phyloP scores from a whole-genome alignment of 1,140 invertebrate species.

The Penaeus vannamei region DNA sequence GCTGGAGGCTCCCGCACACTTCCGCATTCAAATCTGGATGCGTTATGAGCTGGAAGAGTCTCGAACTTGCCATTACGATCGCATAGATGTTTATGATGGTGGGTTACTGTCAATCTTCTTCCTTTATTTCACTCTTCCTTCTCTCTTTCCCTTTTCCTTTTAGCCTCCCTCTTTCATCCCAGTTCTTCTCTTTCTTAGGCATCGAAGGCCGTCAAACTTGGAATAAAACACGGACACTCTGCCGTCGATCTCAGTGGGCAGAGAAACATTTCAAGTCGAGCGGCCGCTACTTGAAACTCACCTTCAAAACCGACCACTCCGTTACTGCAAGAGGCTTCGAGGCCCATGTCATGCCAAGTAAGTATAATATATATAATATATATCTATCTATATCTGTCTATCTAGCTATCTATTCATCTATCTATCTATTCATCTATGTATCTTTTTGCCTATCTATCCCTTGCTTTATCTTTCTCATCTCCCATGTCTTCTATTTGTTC shows the following conservation, averaged over 20 bases:
- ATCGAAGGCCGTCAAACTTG: conserved; percentile 48
- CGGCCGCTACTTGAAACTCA: conserved; percentile 39
- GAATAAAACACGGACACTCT: conserved; percentile 50
- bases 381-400: no score
- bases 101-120: not conserved
- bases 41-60: conserved; percentile 50
- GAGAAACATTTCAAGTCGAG: not conserved
- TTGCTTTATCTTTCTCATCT: no score
- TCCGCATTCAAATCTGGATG: conserved; percentile 36
- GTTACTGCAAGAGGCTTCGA: not conserved
- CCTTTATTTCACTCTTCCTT: no score
- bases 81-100: conserved; percentile 61
- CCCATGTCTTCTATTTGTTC: no score
- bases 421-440: no score
- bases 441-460: no score
- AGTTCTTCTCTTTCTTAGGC: conserved; percentile 5
- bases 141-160: no score
- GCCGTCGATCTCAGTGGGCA: conserved; percentile 18
- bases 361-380: no score
- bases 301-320: conserved; percentile 44
- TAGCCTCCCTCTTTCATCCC: no score
- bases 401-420: no score
- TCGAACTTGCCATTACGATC: conserved; percentile 11
- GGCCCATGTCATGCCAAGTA: not conserved
- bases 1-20: conserved; percentile 71